A percentile compares a stretch with the other conserved stretches of the same genome.
phyloP scores from a whole-genome alignment of 2,888 invertebrate genomes.

The Cetonia aurata region DNA sequence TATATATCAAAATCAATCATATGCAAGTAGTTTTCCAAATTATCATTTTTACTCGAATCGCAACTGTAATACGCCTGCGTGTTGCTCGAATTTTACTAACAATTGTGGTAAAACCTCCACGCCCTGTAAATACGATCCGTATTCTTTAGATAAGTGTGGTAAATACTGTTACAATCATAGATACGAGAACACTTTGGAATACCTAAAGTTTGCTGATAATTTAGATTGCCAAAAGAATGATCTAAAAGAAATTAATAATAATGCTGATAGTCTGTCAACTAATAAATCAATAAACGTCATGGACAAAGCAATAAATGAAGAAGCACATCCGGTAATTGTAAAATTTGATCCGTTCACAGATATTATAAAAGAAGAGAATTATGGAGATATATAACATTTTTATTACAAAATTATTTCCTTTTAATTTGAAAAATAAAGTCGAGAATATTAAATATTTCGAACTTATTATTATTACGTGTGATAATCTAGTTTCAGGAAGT shows the following conservation, averaged over 20 bases:
- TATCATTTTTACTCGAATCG: slow-evolving; percentile 44
- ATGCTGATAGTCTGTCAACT: background rate
- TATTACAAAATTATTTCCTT: slow-evolving; percentile 17
- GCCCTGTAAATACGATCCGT: slow-evolving; percentile 16
- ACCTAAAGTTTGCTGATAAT: slow-evolving; percentile 26
- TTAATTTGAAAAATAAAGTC: too few species aligned
- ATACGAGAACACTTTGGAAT: slow-evolving; percentile 31
- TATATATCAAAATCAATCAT: slow-evolving; percentile 59
- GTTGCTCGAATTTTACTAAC: slow-evolving; percentile 35
- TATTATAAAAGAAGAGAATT: slow-evolving; percentile 44
- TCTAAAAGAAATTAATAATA: slow-evolving; percentile 28
- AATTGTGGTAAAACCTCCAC: slow-evolving; percentile 15
- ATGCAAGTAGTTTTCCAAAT: slow-evolving; percentile 63
- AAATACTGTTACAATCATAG: slow-evolving; percentile 22
- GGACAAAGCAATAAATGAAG: slow-evolving; percentile 7
- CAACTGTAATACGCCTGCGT: slow-evolving; percentile 33
- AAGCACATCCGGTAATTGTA: slow-evolving; percentile 35
- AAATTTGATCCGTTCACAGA: slow-evolving; percentile 31
- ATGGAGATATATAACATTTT: slow-evolving; percentile 50
- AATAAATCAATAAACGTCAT: slow-evolving; percentile 8
- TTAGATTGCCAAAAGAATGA: slow-evolving; percentile 27
- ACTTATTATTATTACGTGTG: too few species aligned
- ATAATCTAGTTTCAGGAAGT: too few species aligned
- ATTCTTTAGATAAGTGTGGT: slow-evolving; percentile 19
- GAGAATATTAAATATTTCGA: too few species aligned